Evolutionary conservation across 2,113 vertebrate species (phyloP), one percentile per base, ranked within the genome.

Genomic region (Verasper variegatus): DNA sequence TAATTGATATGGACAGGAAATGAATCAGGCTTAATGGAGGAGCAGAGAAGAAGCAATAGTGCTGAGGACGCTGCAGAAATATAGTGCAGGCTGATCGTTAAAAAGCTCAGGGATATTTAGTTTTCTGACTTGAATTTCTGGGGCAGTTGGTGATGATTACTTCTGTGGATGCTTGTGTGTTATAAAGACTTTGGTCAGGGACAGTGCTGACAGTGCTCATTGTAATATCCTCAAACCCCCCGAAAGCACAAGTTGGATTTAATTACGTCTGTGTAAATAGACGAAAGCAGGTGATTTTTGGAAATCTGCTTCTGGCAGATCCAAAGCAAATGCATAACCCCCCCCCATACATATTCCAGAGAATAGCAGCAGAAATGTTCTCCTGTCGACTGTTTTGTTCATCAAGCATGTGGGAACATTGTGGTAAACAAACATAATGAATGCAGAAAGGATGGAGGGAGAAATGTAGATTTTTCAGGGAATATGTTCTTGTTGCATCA

Each of bases 91-190:
- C 24, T 69, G 70, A 66, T 83, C 24, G 42, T 80, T 42, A 74
- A 78, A 74, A 78, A 82, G 84, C 86, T 85, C 70, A 47, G 60
- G 80, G 77, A 86, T 87, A 81, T 89, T 89, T 91, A 81, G 45
- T 86, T 86, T 87, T 58, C 58, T 3, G 23, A 76, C 72, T 70
- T 70, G 47, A 31, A 82, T 81, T 88, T 90, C 69, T 82, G 73
- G 27, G 75, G 83, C 68, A 73, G 63, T 83, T 67, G 40, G 86
- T 68, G 35, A 60, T 82, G 80, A 84, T 82, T 90, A 82, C 74
- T 73, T 86, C 76, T 74, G 85, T 88, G 76, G 84, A 74, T 87
- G 82, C 57, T 68, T 71, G 70, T 85, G 80, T 87, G 66, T 74
- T 57, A 21, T 57, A 82, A 71, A 71, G 42, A 75, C 27, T 67